Base-by-base conservation (phyloP, 2,797 vertebrate species). In the Phalanger gymnotis region DNA sequence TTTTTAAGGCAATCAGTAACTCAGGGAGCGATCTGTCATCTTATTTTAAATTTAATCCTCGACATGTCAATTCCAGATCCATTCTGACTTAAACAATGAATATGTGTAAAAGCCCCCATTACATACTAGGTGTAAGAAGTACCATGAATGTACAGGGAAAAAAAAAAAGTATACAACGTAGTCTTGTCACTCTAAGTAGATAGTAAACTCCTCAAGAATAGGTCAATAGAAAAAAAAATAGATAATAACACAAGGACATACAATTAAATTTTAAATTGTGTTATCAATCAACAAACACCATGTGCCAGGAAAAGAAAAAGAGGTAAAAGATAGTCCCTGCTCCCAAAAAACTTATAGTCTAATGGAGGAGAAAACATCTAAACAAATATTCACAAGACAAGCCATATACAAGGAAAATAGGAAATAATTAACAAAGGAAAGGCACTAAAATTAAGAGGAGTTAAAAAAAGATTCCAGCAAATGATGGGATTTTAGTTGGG, bases 61-160 rank as follows among this genome's bases (percentile, higher is more conserved):
- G 34, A 3, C 4, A n/a, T 51, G 90, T 54, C 28, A 92, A 55
- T 1, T 93, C 14, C 10, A 47, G 7, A 47, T 87, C 3, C 0
- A 87, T 51, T 47, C 73, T 47, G 40, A 47, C 19, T 81, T 47
- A 13, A 81, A 81, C 73, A 34, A 51, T 61, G 0, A 90, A 93
- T 19, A 95, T 92, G 28, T 54, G 73, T 19, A 66, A 91, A n/a
- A 92, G 53, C 25, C 92, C 9, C 5, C 94, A 56, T n/a, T 93
- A 53, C 19, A 81, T 0, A 92, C 58, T 56, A 28, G 57, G 4
- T 10, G 57, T 22, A 19, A n/a, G 90, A 73, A 40, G 58, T 93
- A 28, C 2, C 91, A 5, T 73, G 55, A 81, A 66, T 53, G 53
- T n/a, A 61, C 0, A 31, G 57, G 2, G 11, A 2, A 92, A 3